These are phyloP conservation scores for Crepidodera aurea DNA, from an alignment of 2,888 invertebrate species.

Conservation along the genomic window DNA sequence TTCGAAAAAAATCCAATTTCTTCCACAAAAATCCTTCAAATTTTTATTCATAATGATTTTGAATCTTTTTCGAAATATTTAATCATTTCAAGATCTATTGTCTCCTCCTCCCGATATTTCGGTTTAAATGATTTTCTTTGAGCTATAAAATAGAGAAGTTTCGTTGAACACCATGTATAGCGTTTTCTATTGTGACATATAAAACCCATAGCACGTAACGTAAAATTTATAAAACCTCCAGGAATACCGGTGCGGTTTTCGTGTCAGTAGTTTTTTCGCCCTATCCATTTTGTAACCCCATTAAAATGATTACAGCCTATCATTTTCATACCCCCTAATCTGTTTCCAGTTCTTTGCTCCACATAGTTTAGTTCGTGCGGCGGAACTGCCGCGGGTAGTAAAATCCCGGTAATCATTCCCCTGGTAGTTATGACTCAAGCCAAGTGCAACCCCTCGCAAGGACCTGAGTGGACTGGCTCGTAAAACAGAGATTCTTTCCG, in stretches of 20 bases:
- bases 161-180: too few relatives aligned
- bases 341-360: conserved; percentile 25
- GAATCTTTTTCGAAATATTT: too few relatives aligned
- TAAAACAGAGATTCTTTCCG: conserved; percentile 53
- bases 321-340: conserved; percentile 30
- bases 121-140: too few relatives aligned
- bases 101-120: too few relatives aligned
- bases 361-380: conserved; percentile 29
- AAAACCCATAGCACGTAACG: background rate
- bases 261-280: conserved; percentile 20
- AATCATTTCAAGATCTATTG: too few relatives aligned
- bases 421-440: conserved; percentile 54
- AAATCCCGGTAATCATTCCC: conserved; percentile 55
- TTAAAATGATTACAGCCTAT: conserved; percentile 23
- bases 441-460: conserved; percentile 52
- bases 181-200: too few relatives aligned
- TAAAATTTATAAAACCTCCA: conserved; percentile 1
- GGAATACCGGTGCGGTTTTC: background rate
- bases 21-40: too few relatives aligned
- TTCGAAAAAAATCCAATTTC: too few relatives aligned
- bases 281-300: conserved; percentile 18
- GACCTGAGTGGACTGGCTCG: conserved; percentile 52
- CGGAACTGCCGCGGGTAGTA: conserved; percentile 46
- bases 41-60: too few relatives aligned
- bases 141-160: too few relatives aligned